Conservation (phyloP, 1,140 invertebrate genomes). For the Tribolium castaneum region DNA sequence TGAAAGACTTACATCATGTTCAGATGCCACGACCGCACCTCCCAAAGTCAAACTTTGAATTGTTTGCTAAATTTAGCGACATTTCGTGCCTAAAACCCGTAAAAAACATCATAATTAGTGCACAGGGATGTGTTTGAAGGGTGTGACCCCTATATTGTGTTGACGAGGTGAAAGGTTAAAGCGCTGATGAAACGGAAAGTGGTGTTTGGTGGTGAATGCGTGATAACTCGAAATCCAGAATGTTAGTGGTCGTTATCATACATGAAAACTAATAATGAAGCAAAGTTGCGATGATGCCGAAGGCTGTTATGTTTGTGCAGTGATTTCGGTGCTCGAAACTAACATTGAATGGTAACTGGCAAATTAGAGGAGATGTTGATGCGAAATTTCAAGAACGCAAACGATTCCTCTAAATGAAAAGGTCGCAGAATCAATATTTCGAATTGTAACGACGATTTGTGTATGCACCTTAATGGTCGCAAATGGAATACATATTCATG, state of each 20-base stretch:
- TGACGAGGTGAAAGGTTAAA: constrained; percentile 12
- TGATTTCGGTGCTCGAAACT: neutral
- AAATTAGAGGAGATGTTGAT: neutral
- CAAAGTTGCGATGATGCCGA: neutral
- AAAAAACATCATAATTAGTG: constrained; percentile 3
- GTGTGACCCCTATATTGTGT: neutral
- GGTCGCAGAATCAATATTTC: no score
- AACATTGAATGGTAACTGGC: neutral
- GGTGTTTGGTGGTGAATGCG: neutral
- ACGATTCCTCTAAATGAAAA: neutral
- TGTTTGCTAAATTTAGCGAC: neutral
- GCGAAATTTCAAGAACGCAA: neutral
- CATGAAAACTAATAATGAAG: constrained; percentile 4
- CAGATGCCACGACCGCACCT: neutral
- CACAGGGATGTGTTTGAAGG: neutral
- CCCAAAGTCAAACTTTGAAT: neutral
- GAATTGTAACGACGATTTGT: neutral
- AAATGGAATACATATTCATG: neutral
- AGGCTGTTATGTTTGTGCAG: neutral
- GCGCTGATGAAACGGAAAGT: neutral
- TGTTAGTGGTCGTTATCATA: neutral
- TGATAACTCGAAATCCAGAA: neutral
- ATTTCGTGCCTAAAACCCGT: neutral
- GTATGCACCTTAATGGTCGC: neutral
- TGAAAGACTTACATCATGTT: constrained; percentile 6